Evolutionary conservation across 2,888 invertebrate genomes (phyloP).

Genomic region (Entomobrya proxima): DNA sequence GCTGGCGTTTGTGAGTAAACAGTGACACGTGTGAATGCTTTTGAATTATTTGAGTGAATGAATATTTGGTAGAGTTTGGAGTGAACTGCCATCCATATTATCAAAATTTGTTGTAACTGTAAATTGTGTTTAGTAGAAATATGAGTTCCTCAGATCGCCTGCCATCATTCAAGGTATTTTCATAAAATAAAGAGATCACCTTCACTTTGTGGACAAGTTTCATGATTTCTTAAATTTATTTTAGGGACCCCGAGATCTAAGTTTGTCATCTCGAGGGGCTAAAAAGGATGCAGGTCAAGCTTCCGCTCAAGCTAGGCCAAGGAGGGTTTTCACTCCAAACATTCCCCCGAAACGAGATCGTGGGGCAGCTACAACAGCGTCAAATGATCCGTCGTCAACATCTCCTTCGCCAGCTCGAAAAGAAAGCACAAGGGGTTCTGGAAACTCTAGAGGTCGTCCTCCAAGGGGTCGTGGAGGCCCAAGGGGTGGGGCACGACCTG

Average conservation of each 20-base stretch:
- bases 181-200: background rate
- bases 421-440: conserved; percentile 1
- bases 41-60: no score
- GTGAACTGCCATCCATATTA: background rate
- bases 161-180: conserved; percentile 66
- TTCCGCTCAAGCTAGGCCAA: conserved; percentile 41
- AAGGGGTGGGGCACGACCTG: conserved; percentile 41
- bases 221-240: background rate
- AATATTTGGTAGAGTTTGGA: no score
- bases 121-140: background rate
- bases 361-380: background rate
- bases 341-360: conserved; percentile 69
- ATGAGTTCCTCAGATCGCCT: conserved; percentile 59
- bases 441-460: conserved; percentile 43
- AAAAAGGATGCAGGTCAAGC: background rate
- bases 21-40: no score
- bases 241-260: conserved; percentile 70
- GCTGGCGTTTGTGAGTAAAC: no score
- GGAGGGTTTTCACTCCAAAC: conserved; percentile 69
- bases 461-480: conserved; percentile 39
- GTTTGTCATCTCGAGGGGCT: conserved; percentile 51
- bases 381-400: background rate
- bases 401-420: conserved; percentile 12
- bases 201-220: background rate
- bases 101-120: background rate